Conservation (phyloP, 2,113 vertebrate genomes). For the Asarcornis scutulata region DNA sequence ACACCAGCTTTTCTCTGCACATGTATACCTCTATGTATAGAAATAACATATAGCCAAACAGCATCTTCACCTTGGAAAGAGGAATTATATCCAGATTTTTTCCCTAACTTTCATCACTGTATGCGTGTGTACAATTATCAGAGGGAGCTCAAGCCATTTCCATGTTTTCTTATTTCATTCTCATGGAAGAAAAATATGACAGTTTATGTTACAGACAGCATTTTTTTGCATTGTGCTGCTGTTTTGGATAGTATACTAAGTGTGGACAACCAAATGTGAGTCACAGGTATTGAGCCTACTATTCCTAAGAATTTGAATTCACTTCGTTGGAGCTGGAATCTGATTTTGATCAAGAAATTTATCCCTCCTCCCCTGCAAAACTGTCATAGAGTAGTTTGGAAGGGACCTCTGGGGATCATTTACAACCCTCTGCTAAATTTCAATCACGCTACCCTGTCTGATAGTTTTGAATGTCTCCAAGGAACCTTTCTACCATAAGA, state of each 20-base stretch:
- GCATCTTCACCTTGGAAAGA: not conserved
- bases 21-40: not conserved
- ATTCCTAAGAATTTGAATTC: not conserved
- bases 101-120: not conserved
- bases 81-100: not conserved
- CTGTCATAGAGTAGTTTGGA: not conserved
- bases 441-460: not conserved
- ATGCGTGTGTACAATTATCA: not conserved
- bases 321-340: not conserved
- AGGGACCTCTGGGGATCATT: not conserved
- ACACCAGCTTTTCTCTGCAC: not conserved
- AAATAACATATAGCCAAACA: not conserved
- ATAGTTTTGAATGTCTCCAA: not conserved
- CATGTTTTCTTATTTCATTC: not conserved
- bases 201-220: not conserved
- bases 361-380: not conserved
- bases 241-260: not conserved
- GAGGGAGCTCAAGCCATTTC: not conserved
- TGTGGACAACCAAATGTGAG: not conserved
- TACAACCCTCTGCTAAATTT: not conserved
- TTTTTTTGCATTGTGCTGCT: not conserved
- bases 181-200: not conserved
- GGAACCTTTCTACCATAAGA: not conserved
- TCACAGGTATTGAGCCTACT: not conserved
- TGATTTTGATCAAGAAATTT: not conserved